Base-by-base conservation (phyloP, 2,888 invertebrate species). In the Biston betularia region DNA sequence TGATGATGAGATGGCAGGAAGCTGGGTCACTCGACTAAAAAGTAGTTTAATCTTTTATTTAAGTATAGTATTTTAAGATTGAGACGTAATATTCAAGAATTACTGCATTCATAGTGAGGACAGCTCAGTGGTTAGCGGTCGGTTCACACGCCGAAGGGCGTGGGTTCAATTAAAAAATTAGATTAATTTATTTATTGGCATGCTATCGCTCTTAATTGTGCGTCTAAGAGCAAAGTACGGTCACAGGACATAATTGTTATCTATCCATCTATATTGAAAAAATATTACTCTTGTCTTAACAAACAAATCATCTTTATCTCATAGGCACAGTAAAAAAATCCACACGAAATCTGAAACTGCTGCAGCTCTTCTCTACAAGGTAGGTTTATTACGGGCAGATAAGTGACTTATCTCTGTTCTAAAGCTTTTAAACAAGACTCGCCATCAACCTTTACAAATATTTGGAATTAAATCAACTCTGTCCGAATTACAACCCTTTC, bases 11-110 rank as follows among this genome's bases (percentile, higher is more conserved):
- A 60, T 52, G 55, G 10, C 64, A 65, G 40, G 14, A 15, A 72
- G 68, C 62, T 64, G 64, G 70, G 72, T 72, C 72, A 72, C 72
- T 50, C 45, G 45, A 63, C 55, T 48, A n/a, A 48, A 55, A 56
- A 40, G 46, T 10, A 52, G 44, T 61, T 50, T 44, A 52, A 59
- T 50, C 14, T 15, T 42, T 24, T 45, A 38, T 38, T 38, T 54
- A n/a, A n/a, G n/a, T n/a, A 54, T 44, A 42, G 12, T 14, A 10
- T 15, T 34, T 34, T 34, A 7, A 35, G 50, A 50, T 48, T 50
- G 34, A 34, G n/a, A 35, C 11, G 35, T 50, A 34, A 35, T 35
- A 24, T 35, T 14, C 8, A 1, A 5, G 0, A n/a, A 50, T 34
- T 50, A n/a, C n/a, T n/a, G 2, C 10, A 6, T 49, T 12, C 9